Evolutionary conservation across 2,797 vertebrate genomes (phyloP).

Genomic region (Sebastes matsubarae): DNA sequence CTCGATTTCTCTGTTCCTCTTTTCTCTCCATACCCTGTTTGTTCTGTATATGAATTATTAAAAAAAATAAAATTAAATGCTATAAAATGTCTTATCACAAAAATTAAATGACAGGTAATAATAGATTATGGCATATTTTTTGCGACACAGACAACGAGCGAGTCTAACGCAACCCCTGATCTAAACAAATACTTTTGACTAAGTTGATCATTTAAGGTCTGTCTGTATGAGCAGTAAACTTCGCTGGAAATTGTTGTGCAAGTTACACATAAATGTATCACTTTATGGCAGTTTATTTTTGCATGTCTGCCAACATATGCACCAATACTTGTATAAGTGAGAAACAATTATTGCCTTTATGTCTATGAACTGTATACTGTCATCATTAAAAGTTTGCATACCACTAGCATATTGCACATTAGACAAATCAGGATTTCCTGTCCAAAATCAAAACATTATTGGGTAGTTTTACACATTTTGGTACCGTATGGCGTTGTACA

Average conservation of each 20-base stretch:
- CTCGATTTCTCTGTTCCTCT: no score
- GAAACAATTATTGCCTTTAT: background rate
- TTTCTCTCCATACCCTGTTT: no score
- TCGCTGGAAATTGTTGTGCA: background rate
- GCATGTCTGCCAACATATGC: background rate
- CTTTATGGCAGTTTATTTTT: background rate
- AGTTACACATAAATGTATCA: accelerated
- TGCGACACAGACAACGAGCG: no score
- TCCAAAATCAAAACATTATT: background rate
- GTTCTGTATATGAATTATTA: no score
- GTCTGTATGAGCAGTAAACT: background rate
- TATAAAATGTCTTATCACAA: no score
- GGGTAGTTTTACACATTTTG: background rate
- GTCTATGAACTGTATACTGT: background rate
- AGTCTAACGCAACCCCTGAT: no score
- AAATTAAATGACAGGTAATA: no score
- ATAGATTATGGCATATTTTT: no score
- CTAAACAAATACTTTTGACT: background rate
- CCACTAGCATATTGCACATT: background rate
- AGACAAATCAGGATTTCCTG: no score
- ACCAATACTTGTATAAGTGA: background rate
- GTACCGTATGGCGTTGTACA: background rate
- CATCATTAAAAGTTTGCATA: background rate
- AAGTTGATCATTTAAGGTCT: background rate
- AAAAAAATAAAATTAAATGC: no score